These are phyloP conservation scores for Litocranius walleri DNA, from an alignment of 2,113 vertebrate species.

Conservation along the genomic window DNA sequence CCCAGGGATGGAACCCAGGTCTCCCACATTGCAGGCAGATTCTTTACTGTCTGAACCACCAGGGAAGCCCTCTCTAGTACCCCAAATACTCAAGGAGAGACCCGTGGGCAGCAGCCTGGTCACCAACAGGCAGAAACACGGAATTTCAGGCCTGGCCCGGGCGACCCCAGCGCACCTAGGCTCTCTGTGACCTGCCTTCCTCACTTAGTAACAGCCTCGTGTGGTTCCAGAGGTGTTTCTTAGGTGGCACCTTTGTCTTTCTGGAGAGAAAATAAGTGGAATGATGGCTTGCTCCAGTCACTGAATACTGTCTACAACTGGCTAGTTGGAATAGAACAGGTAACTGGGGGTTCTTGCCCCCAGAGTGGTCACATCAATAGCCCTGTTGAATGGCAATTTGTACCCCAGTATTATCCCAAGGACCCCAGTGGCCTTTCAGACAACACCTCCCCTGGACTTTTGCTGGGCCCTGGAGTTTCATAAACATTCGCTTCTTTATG, in stretches of 20 bases:
- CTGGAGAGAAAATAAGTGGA: not conserved
- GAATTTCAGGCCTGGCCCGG: rapidly evolving
- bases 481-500: not conserved
- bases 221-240: not conserved
- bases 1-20: not conserved
- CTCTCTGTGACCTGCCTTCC: not conserved
- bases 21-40: not conserved
- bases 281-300: not conserved
- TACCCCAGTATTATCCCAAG: not conserved
- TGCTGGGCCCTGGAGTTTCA: not conserved
- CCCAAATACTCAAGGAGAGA: not conserved
- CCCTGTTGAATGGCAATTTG: not conserved
- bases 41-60: not conserved
- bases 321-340: not conserved
- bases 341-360: not conserved
- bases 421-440: not conserved
- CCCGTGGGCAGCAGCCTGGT: not conserved
- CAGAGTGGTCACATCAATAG: not conserved
- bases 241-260: not conserved
- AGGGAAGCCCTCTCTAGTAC: not conserved
- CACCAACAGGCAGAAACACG: rapidly evolving
- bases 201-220: rapidly evolving
- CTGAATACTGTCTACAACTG: not conserved
- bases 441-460: not conserved
- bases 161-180: rapidly evolving